phyloP scores from a whole-genome alignment of 35 echinoderm and acorn worm species.

The Acanthaster planci region DNA sequence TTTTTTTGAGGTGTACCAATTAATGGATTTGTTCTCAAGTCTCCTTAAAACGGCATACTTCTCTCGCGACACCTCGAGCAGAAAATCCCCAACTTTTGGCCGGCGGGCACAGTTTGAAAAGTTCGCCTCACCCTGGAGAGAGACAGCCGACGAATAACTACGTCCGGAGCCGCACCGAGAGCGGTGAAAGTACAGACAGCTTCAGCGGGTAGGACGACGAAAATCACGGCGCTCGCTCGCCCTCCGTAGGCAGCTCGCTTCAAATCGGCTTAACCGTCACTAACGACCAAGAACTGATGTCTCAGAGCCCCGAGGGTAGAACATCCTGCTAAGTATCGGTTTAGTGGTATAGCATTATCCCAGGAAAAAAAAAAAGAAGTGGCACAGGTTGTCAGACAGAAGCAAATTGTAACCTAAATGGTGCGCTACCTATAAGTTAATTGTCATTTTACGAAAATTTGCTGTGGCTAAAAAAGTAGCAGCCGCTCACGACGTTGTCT shows the following conservation, averaged over 20 bases:
- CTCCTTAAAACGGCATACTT: neutral
- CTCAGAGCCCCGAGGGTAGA: neutral
- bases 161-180: neutral
- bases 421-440: too few relatives aligned
- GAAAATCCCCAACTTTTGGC: neutral
- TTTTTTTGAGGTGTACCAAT: too few relatives aligned
- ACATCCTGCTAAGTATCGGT: neutral
- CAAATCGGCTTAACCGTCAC: neutral
- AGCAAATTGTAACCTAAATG: too few relatives aligned
- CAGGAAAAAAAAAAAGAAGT: too few relatives aligned
- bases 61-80: neutral
- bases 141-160: neutral
- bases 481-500: too few relatives aligned
- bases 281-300: neutral
- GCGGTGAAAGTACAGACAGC: constrained; percentile 10
- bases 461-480: too few relatives aligned
- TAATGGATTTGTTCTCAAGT: neutral
- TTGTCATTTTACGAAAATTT: too few relatives aligned
- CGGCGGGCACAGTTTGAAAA: constrained; percentile 3
- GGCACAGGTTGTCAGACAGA: too few relatives aligned
- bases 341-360: too few relatives aligned
- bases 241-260: neutral
- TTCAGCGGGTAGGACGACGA: neutral
- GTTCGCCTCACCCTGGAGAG: neutral
- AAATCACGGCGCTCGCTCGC: neutral